Percentiles rank a stretch among this genome's conserved stretches.
Conservation (phyloP, 1,140 invertebrate genomes). For the Drosophila saltans region DNA sequence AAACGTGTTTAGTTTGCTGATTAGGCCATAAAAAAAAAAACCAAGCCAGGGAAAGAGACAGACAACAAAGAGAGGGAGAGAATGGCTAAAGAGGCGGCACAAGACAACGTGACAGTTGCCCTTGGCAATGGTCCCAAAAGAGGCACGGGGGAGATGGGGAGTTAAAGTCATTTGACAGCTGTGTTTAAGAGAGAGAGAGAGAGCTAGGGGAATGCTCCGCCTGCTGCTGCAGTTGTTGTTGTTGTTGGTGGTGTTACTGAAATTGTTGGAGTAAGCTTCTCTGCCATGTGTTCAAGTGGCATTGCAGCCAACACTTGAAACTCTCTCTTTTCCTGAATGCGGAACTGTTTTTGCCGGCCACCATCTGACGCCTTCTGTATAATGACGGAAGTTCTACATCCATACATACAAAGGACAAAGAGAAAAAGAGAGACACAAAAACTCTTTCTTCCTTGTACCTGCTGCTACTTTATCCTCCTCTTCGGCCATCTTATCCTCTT, state of each 20-base stretch:
- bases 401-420: no score
- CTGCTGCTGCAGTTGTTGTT: no score
- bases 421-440: constrained; percentile 20
- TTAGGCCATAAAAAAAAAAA: constrained; percentile 34
- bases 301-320: constrained; percentile 34
- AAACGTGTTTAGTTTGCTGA: constrained; percentile 49
- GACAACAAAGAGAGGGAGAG: constrained; percentile 11
- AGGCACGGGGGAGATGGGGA: background rate
- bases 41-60: constrained; percentile 9
- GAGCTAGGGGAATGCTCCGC: constrained; percentile 22
- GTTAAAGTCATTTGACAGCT: constrained; percentile 28
- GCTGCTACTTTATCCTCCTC: no score
- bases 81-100: no score
- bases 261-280: constrained; percentile 5
- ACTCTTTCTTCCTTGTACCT: constrained; percentile 1
- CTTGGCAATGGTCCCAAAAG: constrained; percentile 42
- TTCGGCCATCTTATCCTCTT: background rate
- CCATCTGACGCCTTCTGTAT: background rate
- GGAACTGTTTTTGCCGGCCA: constrained; percentile 19
- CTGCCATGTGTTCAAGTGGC: constrained; percentile 50
- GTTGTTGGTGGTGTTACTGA: no score
- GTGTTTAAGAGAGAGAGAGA: constrained; percentile 8
- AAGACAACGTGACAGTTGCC: constrained; percentile 43
- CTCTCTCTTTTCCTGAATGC: constrained; percentile 34
- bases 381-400: constrained; percentile 33